Conservation (phyloP, 2,797 vertebrate species). For the Coluber constrictor region DNA sequence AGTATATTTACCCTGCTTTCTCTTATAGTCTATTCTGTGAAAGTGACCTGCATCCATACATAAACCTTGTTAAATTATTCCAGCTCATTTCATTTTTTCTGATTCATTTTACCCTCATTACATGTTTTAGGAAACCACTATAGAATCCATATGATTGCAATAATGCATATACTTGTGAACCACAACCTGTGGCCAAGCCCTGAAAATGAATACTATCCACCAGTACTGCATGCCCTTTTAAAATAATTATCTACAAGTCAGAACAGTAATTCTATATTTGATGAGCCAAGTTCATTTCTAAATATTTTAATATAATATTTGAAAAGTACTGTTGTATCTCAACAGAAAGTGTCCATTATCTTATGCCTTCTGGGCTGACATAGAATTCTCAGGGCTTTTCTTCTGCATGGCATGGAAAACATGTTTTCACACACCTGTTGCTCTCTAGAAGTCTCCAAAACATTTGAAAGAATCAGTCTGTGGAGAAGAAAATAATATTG, state of each 20-base stretch:
- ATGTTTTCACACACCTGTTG: neutral
- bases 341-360: neutral
- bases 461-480: neutral
- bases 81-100: slow-evolving; percentile 48
- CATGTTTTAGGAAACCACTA: slow-evolving; percentile 46
- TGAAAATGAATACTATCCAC: neutral
- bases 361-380: neutral
- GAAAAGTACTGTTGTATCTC: neutral
- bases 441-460: neutral
- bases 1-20: slow-evolving; percentile 3
- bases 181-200: slow-evolving; percentile 38
- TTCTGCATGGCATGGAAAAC: neutral
- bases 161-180: slow-evolving; percentile 70
- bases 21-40: neutral
- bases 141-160: slow-evolving; percentile 53
- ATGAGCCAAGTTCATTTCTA: neutral
- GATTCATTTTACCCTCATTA: slow-evolving; percentile 75
- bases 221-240: neutral
- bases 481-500: neutral
- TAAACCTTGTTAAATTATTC: neutral
- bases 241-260: neutral
- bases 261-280: neutral
- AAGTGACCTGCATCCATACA: neutral
- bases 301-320: neutral
- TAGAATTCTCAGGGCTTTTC: neutral